These are phyloP conservation scores for Nannospalax galili DNA, from an alignment of 2,113 vertebrate genomes.

Conservation along the genomic window DNA sequence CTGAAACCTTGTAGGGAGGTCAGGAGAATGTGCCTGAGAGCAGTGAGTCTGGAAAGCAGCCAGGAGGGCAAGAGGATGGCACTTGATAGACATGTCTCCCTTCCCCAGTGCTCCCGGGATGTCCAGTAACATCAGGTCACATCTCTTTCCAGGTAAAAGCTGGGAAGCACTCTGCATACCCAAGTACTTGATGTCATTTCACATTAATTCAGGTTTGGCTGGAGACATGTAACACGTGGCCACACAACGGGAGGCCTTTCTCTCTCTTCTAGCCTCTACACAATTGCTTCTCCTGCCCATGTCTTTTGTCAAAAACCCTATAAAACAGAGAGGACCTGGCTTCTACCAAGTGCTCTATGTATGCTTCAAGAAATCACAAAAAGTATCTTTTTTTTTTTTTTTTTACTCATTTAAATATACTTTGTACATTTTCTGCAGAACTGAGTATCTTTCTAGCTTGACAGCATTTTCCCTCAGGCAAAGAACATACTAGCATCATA, in stretches of 20 bases:
- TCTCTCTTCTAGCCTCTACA: slow-evolving; percentile 10
- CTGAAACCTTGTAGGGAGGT: neutral
- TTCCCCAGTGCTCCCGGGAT: neutral
- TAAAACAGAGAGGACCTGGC: slow-evolving; percentile 7
- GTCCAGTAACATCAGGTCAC: neutral
- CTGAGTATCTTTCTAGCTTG: neutral
- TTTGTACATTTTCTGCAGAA: slow-evolving; percentile 39
- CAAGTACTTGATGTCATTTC: slow-evolving; percentile 31
- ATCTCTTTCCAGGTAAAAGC: neutral
- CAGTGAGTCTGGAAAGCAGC: neutral
- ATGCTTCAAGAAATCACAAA: slow-evolving; percentile 34
- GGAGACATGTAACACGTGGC: neutral
- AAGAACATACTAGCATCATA: slow-evolving; percentile 57
- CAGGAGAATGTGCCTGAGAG: neutral
- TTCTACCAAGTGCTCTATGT: neutral
- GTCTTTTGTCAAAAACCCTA: slow-evolving; percentile 34
- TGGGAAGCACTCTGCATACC: neutral
- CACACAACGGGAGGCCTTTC: neutral
- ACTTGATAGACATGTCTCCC: neutral
- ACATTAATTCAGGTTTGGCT: neutral
- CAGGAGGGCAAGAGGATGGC: neutral
- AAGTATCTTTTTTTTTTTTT: neutral
- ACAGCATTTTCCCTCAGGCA: slow-evolving; percentile 55
- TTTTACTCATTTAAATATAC: slow-evolving; percentile 50
- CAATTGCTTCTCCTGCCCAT: neutral